These are phyloP conservation scores for Hippolais icterina DNA, from an alignment of 2,113 vertebrate genomes.

Conservation along the genomic window DNA sequence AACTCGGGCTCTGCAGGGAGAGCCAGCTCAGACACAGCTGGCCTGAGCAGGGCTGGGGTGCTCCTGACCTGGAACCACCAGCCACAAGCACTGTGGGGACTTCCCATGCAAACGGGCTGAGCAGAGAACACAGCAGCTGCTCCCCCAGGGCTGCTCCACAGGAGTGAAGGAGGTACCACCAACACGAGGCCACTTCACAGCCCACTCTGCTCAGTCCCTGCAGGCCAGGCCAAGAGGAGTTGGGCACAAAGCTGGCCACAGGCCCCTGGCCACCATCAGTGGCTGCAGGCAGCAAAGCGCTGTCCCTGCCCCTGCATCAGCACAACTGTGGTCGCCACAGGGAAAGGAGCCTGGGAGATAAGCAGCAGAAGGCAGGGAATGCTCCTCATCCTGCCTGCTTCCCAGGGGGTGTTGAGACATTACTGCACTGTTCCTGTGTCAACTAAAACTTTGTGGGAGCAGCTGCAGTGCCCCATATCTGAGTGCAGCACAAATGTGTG, in stretches of 20 bases:
- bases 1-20: rapidly evolving
- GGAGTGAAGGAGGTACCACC: not conserved
- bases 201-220: rapidly evolving
- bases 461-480: rapidly evolving
- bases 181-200: not conserved
- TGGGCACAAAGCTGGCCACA: not conserved
- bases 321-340: rapidly evolving
- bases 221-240: not conserved
- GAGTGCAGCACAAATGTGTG: not conserved
- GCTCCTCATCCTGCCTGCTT: not conserved
- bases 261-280: not conserved
- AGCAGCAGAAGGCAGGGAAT: not conserved
- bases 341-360: not conserved
- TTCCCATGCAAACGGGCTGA: rapidly evolving
- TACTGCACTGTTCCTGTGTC: not conserved
- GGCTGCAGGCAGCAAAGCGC: not conserved
- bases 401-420: not conserved
- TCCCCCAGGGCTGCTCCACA: not conserved
- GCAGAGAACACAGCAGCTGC: not conserved
- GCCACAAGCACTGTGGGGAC: rapidly evolving
- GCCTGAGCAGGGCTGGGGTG: not conserved
- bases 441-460: not conserved
- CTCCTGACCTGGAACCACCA: not conserved
- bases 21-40: not conserved
- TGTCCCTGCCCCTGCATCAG: not conserved